Percentiles rank a stretch among this genome's conserved stretches.
These are phyloP conservation scores for Poecilus cupreus DNA, from an alignment of 2,888 invertebrate species.

Conservation along the genomic window DNA sequence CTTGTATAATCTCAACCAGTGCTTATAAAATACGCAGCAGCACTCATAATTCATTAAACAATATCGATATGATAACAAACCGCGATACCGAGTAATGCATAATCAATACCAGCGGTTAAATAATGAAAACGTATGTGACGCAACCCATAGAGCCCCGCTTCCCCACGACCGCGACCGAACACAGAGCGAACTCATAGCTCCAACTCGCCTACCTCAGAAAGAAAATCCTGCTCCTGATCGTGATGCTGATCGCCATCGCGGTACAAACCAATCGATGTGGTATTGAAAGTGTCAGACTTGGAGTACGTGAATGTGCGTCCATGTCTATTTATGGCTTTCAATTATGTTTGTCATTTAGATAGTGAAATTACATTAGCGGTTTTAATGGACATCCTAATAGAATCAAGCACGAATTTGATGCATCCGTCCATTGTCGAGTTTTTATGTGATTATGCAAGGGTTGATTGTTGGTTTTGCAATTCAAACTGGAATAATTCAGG, in stretches of 20 bases:
- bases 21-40: conserved; percentile 8
- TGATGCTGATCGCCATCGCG: no score
- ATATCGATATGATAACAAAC: conserved; percentile 26
- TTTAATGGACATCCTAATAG: conserved; percentile 42
- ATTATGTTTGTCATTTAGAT: conserved; percentile 43
- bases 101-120: conserved; percentile 18
- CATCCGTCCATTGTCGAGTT: conserved; percentile 12
- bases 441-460: conserved; percentile 2
- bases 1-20: not conserved
- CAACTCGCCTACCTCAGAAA: no score
- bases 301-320: not conserved
- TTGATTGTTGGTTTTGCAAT: conserved; percentile 1
- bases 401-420: not conserved
- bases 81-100: conserved; percentile 23
- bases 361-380: conserved; percentile 48
- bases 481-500: not conserved
- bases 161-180: not conserved
- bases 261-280: not conserved
- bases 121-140: conserved; percentile 10
- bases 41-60: conserved; percentile 22
- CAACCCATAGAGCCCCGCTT: not conserved
- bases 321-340: conserved; percentile 43
- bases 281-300: conserved; percentile 16
- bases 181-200: no score
- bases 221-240: no score